phyloP scores from a whole-genome alignment of 2,113 vertebrate species.

The Pelvicachromis taeniatus region DNA sequence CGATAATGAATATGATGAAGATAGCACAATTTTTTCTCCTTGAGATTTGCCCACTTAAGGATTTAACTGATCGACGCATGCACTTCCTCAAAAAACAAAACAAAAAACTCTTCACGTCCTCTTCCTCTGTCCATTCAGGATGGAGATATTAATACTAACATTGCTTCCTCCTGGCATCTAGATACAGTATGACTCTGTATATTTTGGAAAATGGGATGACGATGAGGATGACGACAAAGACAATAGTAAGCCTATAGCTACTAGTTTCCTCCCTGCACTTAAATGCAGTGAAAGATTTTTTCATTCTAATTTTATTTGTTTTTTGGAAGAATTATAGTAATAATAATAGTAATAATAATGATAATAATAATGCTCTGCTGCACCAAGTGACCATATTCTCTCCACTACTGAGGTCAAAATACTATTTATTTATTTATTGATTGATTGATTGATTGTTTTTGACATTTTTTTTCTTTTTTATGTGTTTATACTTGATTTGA shows the following conservation, averaged over 20 bases:
- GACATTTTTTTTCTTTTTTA: conserved; percentile 1
- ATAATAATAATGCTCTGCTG: conserved; percentile 70
- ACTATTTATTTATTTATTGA: conserved; percentile 52
- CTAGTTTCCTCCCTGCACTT: conserved; percentile 62
- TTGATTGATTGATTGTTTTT: conserved; percentile 47
- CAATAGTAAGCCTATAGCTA: conserved; percentile 39
- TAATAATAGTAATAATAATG: conserved; percentile 55
- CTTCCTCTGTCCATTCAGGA: conserved; percentile 49
- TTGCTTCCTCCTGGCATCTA: conserved; percentile 59
- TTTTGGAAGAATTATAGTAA: conserved; percentile 45
- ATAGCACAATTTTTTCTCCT: conserved; percentile 77
- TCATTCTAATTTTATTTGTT: conserved; percentile 45
- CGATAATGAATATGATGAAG: conserved; percentile 59
- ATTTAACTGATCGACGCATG: conserved; percentile 75
- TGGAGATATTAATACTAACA: conserved; percentile 51
- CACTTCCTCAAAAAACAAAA: conserved; percentile 58
- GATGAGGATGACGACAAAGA: conserved; percentile 43
- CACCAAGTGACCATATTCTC: conserved; percentile 73
- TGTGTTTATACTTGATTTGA: conserved; percentile 57
- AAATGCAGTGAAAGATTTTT: conserved; percentile 62
- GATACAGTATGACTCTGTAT: conserved; percentile 29
- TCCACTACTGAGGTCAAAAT: conserved; percentile 64
- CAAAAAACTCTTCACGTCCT: conserved; percentile 46
- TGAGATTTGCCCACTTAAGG: conserved; percentile 74
- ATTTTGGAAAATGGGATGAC: conserved; percentile 47